phyloP scores from a whole-genome alignment of 2,797 vertebrate genomes.

The Atherinosoma microstoma region DNA sequence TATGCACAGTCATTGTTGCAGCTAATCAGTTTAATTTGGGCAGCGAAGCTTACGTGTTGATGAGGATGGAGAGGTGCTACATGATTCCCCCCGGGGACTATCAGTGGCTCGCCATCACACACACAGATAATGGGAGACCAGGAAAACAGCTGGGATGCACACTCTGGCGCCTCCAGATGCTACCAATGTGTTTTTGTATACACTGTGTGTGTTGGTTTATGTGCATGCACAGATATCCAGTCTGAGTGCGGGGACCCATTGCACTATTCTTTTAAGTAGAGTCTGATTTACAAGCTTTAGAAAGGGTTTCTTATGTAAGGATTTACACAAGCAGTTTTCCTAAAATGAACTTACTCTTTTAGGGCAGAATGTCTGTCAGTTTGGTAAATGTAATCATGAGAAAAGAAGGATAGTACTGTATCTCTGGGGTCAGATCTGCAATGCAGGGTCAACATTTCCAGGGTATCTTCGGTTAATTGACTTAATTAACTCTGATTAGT shows the following conservation, averaged over 20 bases:
- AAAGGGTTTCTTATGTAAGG: constrained; percentile 1
- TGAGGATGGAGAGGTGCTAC: constrained; percentile 77
- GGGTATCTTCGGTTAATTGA: too few relatives aligned
- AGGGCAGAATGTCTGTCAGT: background rate
- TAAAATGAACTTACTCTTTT: background rate
- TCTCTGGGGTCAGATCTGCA: too few relatives aligned
- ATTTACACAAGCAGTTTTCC: constrained; percentile 10
- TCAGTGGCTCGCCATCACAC: constrained; percentile 65
- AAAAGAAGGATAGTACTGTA: background rate
- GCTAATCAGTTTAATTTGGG: constrained; percentile 80
- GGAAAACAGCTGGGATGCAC: constrained; percentile 71
- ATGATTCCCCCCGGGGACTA: constrained; percentile 68
- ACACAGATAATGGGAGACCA: constrained; percentile 62
- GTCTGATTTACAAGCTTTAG: constrained; percentile 7
- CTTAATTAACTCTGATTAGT: too few relatives aligned
- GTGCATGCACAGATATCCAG: constrained; percentile 32
- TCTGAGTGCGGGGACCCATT: constrained; percentile 25
- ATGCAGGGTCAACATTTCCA: too few relatives aligned
- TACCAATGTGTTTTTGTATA: constrained; percentile 44
- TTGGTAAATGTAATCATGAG: background rate
- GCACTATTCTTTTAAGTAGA: constrained; percentile 17
- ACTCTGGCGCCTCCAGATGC: constrained; percentile 69
- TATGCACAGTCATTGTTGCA: constrained; percentile 70
- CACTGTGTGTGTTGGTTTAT: constrained; percentile 14
- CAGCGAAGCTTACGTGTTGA: constrained; percentile 77